Base-by-base conservation (phyloP, 1,140 invertebrate genomes). In the Temnothorax longispinosus region DNA sequence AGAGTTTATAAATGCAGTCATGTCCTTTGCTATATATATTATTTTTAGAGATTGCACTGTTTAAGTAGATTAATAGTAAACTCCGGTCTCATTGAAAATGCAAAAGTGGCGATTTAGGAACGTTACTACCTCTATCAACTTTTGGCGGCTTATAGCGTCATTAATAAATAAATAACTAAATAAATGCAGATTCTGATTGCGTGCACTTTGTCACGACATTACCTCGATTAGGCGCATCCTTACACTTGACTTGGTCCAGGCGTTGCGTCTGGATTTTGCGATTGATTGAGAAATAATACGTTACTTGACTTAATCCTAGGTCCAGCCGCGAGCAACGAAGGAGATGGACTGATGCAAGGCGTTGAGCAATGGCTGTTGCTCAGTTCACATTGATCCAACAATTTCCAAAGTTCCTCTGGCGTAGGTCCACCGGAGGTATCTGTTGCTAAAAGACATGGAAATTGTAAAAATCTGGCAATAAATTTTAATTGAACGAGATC, bases 301-400 rank as follows among this genome's bases (percentile, higher is more conserved):
- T 98, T 98, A 86, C 97, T 97, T 3, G 97, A 96, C 92, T 98
- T 98, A 56, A 98, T 96, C 85, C 97, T 96, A 0, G 97, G 96
- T 58, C 96, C 96, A 76, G 96, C 95, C 21, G 96, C 92, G 67
- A 95, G 95, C 75, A 96, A 93, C 38, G 97, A 97, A 18, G 97
- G 97, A 92, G 97, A 98, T 27, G 98, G 98, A 91, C 98, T 98
- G 89, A 98, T 97, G 94, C 97, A 98, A 41, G 98, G 98, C 10
- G 98, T 99, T 41, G 97, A 98, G 93, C 97, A 97, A 89, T 97
- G 96, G 89, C 97, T 98, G 93, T 97, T 98, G 88, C 97, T 98
- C 85, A 99, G 96, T 94, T 99, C 99, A 96, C 98, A 99, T 90
- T 99, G 98, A 91, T 99, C 98, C 81, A 99, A 96, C 72, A 99